Conservation (phyloP, 1,140 invertebrate species). For the Drosophila triauraria region DNA sequence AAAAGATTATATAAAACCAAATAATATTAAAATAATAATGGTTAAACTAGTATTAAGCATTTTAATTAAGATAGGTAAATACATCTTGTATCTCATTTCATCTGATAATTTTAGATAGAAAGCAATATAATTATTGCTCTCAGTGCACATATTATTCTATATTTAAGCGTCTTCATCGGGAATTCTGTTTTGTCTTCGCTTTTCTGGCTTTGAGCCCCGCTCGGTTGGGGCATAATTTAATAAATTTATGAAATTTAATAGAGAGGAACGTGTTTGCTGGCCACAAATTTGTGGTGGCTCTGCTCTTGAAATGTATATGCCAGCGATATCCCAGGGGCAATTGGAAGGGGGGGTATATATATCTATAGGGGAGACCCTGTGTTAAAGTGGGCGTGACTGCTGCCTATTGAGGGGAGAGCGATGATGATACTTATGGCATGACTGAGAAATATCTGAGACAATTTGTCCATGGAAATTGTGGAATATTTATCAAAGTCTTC, state of each 20-base stretch:
- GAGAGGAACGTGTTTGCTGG: constrained; percentile 76
- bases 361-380: constrained; percentile 11
- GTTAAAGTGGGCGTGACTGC: constrained; percentile 48
- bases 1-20: too few species aligned
- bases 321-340: constrained; percentile 30
- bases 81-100: too few species aligned
- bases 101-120: neutral
- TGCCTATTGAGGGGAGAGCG: constrained; percentile 21
- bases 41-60: too few species aligned
- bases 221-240: constrained; percentile 70
- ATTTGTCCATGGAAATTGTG: constrained; percentile 41
- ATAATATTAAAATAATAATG: too few species aligned
- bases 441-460: constrained; percentile 33
- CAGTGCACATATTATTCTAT: constrained; percentile 23
- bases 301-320: constrained; percentile 71
- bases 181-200: constrained; percentile 52
- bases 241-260: constrained; percentile 83
- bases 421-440: constrained; percentile 38
- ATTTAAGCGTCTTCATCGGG: constrained; percentile 26
- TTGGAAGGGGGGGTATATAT: neutral
- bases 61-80: too few species aligned
- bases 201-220: constrained; percentile 25
- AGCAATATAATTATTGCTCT: neutral
- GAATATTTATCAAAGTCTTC: constrained; percentile 21
- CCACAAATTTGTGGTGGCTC: constrained; percentile 77